phyloP scores from a whole-genome alignment of 2,797 vertebrate species.

The Sciaenops ocellatus region DNA sequence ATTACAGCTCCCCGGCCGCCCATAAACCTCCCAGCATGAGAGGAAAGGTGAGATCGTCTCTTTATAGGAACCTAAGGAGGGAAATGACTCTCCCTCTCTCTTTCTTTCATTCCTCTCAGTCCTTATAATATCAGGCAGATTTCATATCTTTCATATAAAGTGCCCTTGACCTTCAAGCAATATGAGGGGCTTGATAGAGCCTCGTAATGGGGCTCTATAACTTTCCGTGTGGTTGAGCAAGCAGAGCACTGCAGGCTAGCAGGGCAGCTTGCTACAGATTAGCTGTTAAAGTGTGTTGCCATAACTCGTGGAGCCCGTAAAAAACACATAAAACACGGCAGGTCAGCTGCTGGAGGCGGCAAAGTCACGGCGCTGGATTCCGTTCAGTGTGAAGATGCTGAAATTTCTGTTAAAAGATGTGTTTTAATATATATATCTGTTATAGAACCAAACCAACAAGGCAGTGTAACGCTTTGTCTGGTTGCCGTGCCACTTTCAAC shows the following conservation, averaged over 20 bases:
- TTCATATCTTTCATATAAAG: conserved; percentile 67
- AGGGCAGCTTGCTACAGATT: conserved; percentile 55
- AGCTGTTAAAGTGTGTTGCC: conserved; percentile 67
- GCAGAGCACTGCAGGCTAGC: conserved; percentile 42
- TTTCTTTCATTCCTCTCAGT: conserved; percentile 43
- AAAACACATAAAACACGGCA: conserved; percentile 61
- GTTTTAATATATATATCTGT: not conserved
- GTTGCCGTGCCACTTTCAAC: too few species aligned
- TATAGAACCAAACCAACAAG: not conserved
- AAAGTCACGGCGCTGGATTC: conserved; percentile 11
- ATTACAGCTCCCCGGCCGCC: conserved; percentile 59
- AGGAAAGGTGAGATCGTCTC: conserved; percentile 58
- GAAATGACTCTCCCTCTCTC: conserved; percentile 31
- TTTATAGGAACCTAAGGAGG: conserved; percentile 54
- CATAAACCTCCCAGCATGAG: conserved; percentile 64
- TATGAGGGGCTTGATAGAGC: conserved; percentile 60
- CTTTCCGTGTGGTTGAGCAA: conserved; percentile 67
- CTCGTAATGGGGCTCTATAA: conserved; percentile 67
- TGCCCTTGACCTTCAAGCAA: conserved; percentile 71
- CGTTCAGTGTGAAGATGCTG: not conserved
- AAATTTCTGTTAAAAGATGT: not conserved
- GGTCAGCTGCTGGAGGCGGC: conserved; percentile 27
- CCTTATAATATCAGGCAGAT: conserved; percentile 66
- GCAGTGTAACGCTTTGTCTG: too few species aligned
- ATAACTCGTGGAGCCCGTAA: conserved; percentile 58